Percentiles rank a stretch among this genome's conserved stretches.
phyloP scores from a whole-genome alignment of 2,888 invertebrate species.

The Eucriotettix oculatus region DNA sequence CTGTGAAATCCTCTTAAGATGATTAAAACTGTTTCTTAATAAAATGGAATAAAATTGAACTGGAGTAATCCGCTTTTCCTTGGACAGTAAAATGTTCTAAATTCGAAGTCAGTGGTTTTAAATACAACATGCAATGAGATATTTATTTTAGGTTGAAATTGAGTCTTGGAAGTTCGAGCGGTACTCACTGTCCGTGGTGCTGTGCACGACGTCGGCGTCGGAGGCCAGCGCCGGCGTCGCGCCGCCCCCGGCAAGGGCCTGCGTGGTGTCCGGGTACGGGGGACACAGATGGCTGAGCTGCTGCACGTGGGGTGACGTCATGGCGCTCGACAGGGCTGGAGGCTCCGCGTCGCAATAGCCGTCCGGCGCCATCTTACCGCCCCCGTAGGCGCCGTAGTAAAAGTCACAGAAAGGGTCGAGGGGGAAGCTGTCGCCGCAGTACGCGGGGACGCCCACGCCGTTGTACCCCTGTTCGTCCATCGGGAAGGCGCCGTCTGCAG shows the following conservation, averaged over 20 bases:
- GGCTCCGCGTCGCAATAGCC: background rate
- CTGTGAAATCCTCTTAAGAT: too few relatives aligned
- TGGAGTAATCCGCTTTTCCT: too few relatives aligned
- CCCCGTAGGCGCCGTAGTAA: background rate
- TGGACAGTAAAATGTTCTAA: too few relatives aligned
- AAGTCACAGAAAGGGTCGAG: background rate
- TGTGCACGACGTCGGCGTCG: background rate
- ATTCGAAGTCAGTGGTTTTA: too few relatives aligned
- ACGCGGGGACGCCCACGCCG: background rate
- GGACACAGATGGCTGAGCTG: conserved; percentile 24
- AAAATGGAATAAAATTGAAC: too few relatives aligned
- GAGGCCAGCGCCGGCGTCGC: background rate
- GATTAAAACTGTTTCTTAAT: too few relatives aligned
- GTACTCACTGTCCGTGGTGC: background rate
- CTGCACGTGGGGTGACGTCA: conserved; percentile 21
- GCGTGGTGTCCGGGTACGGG: conserved; percentile 17
- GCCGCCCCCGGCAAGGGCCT: background rate
- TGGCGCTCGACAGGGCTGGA: background rate
- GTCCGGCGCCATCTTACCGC: background rate
- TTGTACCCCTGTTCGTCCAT: background rate
- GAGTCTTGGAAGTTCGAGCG: background rate
- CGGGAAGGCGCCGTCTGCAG: background rate
- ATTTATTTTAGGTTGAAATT: too few relatives aligned
- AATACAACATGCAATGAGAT: too few relatives aligned
- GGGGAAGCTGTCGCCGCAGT: background rate